Evolutionary conservation across 2,888 invertebrate genomes (phyloP), one percentile per base, ranked within the genome.

Genomic region (Orthosia cruda): DNA sequence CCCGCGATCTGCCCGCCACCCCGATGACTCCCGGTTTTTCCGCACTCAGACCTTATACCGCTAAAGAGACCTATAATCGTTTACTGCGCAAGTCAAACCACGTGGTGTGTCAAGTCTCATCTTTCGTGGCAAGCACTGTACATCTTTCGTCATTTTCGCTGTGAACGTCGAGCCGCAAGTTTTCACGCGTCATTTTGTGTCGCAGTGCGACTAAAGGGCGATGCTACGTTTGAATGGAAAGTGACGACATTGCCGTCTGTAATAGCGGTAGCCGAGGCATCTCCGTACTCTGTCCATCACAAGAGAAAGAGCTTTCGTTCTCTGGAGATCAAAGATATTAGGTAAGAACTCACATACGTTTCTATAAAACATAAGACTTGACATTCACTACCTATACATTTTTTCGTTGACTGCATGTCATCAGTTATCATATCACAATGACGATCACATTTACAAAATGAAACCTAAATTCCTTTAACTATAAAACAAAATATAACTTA

Each of bases 401-500:
- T 63, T 57, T 65, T 79, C 58, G 79, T 66, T 79, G 84, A 83
- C 64, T 26, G 52, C 66, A 18, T 68, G 57, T 67, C 75, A 74
- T 75, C 52, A 74, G 20, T 26, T 77, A 77, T 58, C 73, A 75
- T 69, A 68, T 76, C 79, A 78, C 83, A 79, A 80, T 65, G 26
- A 79, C 55, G 63, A 71, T 69, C 81, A 80, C 81, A 62, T 63
- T 66, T 62, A 26, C 50, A 72, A 58, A 78, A 49, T 49, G 4
- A 77, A 18, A 47, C 12, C 26, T 45, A 61, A 16, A 13, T 13
- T 3, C 9, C 15, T 26, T 49, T 3, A 50, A 80, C 26, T 74
- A 5, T 62, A 47, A 32, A 57, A 16, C 23, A 63, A 63, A 40
- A 18, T 49, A 13, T 18, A 58, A 58, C 65, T 20, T 18, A 47